phyloP scores from a whole-genome alignment of 1,140 invertebrate species.

The Danaus plexippus region DNA sequence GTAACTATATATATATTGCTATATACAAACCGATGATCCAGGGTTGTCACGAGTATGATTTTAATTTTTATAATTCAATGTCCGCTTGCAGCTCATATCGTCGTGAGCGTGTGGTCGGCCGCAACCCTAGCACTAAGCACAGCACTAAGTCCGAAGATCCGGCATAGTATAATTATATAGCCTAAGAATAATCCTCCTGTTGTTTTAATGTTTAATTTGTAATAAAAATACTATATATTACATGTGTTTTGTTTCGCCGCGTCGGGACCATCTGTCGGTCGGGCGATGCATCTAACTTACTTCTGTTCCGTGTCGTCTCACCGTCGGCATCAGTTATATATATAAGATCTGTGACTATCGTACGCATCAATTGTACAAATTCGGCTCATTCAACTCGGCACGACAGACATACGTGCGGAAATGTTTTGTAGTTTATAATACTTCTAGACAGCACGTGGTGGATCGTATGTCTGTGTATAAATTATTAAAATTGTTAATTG shows the following conservation, averaged over 20 bases:
- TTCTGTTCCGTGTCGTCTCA: constrained; percentile 10
- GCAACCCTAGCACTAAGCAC: constrained; percentile 40
- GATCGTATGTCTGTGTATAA: constrained; percentile 26
- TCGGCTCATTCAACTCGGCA: constrained; percentile 15
- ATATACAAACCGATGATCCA: too few species aligned
- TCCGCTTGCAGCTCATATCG: constrained; percentile 53
- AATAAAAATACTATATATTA: too few species aligned
- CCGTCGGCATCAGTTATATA: background rate
- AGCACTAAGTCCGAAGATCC: constrained; percentile 24
- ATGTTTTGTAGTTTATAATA: background rate
- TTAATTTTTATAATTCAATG: too few species aligned
- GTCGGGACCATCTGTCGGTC: constrained; percentile 20
- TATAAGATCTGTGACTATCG: background rate
- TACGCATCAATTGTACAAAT: constrained; percentile 23
- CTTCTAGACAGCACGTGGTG: constrained; percentile 12
- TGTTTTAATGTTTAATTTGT: too few species aligned
- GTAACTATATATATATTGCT: too few species aligned
- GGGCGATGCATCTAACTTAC: background rate
- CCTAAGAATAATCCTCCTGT: too few species aligned
- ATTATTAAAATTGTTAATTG: constrained; percentile 33
- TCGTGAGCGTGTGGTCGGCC: constrained; percentile 65
- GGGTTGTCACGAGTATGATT: too few species aligned
- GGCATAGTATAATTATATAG: too few species aligned
- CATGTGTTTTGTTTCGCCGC: constrained; percentile 6
- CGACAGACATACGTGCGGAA: constrained; percentile 11